Percentiles rank a stretch among this genome's conserved stretches.
These are phyloP conservation scores for Bombus huntii DNA, from an alignment of 1,140 invertebrate species.

Conservation along the genomic window DNA sequence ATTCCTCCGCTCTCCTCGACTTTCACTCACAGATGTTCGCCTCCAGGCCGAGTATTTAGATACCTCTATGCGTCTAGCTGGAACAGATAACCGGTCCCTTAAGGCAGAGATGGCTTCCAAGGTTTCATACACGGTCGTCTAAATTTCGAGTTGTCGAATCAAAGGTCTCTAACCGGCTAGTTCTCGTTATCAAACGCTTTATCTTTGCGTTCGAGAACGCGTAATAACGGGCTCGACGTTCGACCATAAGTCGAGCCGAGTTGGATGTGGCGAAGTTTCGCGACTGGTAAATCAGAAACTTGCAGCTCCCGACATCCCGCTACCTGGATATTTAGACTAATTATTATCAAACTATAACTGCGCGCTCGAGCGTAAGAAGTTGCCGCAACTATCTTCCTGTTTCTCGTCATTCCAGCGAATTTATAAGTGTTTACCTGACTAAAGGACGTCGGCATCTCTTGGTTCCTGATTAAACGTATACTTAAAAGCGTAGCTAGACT, in stretches of 20 bases:
- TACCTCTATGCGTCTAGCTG: constrained; percentile 32
- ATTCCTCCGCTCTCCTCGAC: constrained; percentile 60
- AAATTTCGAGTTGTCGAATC: constrained; percentile 23
- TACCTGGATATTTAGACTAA: constrained; percentile 18
- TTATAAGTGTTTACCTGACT: constrained; percentile 2
- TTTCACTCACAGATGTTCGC: constrained; percentile 54
- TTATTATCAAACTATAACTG: constrained; percentile 31
- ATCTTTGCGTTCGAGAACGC: constrained; percentile 4
- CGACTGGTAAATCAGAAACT: constrained; percentile 22
- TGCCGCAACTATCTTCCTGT: neutral
- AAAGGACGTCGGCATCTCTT: neutral
- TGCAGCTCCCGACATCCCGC: neutral
- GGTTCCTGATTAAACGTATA: neutral
- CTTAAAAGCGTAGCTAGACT: neutral
- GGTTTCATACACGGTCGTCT: neutral
- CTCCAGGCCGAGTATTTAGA: constrained; percentile 70
- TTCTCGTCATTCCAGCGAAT: neutral
- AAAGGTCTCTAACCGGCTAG: neutral
- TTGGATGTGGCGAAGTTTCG: constrained; percentile 26
- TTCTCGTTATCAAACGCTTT: constrained; percentile 26
- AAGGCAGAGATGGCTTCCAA: neutral
- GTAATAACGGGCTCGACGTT: constrained; percentile 23
- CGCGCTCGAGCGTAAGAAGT: neutral
- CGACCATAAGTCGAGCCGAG: neutral
- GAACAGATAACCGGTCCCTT: constrained; percentile 25